Percentiles rank a stretch among this genome's conserved stretches.
Conservation (phyloP, 2,888 invertebrate genomes). For the Amitus sp. region DNA sequence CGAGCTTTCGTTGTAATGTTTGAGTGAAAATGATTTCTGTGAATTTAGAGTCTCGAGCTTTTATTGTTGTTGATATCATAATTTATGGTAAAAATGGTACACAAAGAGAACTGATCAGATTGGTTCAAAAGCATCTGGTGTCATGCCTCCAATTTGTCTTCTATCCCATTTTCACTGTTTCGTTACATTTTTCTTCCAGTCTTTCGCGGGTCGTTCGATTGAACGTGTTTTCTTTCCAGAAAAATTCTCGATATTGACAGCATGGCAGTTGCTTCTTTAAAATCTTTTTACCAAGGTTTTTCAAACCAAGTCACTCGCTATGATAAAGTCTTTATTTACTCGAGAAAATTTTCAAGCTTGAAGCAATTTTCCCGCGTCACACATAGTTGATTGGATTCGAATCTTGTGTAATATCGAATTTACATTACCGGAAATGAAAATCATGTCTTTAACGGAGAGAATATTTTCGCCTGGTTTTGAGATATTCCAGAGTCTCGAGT, state of each 20-base stretch:
- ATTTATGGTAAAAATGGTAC: no score
- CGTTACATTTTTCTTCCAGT: not conserved
- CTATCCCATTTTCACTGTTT: slow-evolving; percentile 6
- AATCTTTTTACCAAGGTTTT: no score
- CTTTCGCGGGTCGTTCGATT: not conserved
- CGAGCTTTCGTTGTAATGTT: not conserved
- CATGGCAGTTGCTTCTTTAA: no score
- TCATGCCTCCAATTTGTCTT: slow-evolving; percentile 22
- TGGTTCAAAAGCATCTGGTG: slow-evolving; percentile 50
- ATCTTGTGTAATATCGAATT: no score
- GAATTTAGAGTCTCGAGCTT: not conserved
- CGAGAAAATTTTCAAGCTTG: no score
- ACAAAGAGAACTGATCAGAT: slow-evolving; percentile 8
- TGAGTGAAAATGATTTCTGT: not conserved
- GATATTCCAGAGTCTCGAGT: not conserved
- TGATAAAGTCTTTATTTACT: no score
- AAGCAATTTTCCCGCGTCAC: no score
- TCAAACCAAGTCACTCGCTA: no score
- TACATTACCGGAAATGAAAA: not conserved
- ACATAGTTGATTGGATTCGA: no score
- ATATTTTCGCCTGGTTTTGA: not conserved
- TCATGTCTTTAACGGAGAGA: not conserved
- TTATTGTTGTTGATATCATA: no score
- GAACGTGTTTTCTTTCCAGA: no score
- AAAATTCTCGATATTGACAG: no score